Percentiles rank a stretch among this genome's conserved stretches.
Evolutionary conservation across 2,888 invertebrate genomes (phyloP).

Genomic region (Pterostichus niger): DNA sequence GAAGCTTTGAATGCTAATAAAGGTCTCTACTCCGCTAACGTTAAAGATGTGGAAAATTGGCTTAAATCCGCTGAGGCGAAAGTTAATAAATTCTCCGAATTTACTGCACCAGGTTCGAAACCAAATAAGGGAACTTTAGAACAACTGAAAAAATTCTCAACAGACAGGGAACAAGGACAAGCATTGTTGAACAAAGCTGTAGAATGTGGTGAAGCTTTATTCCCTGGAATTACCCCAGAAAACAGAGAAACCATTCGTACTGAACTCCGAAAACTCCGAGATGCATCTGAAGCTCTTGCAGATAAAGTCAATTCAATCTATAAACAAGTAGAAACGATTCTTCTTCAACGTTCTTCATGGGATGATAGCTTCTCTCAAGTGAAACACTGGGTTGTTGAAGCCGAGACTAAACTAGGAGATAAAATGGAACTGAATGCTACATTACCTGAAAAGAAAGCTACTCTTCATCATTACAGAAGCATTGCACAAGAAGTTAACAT

Average conservation of each 20-base stretch:
- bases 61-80: conserved; percentile 86
- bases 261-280: conserved; percentile 89
- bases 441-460: conserved; percentile 92
- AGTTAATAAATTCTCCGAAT: conserved; percentile 85
- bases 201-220: conserved; percentile 92
- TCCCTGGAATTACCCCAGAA: conserved; percentile 91
- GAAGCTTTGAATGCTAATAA: conserved; percentile 86
- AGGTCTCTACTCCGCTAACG: conserved; percentile 83
- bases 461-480: conserved; percentile 88
- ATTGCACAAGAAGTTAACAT: conserved; percentile 91
- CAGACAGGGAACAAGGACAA: conserved; percentile 90
- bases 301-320: conserved; percentile 91
- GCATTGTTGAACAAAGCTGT: conserved; percentile 87
- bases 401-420: conserved; percentile 86
- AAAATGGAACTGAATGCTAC: conserved; percentile 87
- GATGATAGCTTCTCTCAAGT: conserved; percentile 95
- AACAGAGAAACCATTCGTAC: conserved; percentile 91
- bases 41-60: conserved; percentile 88
- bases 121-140: conserved; percentile 88
- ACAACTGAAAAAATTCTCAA: conserved; percentile 86
- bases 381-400: conserved; percentile 91
- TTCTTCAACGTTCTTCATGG: conserved; percentile 94
- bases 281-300: conserved; percentile 90
- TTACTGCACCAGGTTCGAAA: conserved; percentile 86
- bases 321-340: conserved; percentile 92